Evolutionary conservation across 2,797 vertebrate genomes (phyloP), one percentile per base, ranked within the genome.

Genomic region (Brachyalestes nurse): DNA sequence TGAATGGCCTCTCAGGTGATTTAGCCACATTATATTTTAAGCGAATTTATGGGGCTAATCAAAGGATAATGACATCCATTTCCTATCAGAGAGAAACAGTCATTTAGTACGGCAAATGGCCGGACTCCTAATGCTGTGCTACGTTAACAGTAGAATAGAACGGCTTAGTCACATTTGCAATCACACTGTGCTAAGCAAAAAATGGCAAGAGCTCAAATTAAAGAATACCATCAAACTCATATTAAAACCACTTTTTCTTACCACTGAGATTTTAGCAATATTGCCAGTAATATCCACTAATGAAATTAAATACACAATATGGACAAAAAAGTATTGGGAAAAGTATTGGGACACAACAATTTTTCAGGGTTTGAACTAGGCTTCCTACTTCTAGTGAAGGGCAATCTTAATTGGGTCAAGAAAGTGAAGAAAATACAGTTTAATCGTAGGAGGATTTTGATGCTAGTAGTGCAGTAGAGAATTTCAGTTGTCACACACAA

Each of bases 41-140:
- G 72, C 55, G 49, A 76, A 87, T 88, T 84, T 62, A 81, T 86
- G 85, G 84, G 75, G 73, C 75, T 77, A 78, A 86, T 88, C 76
- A 80, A 62, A 62, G 72, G 72, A 77, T 78, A 75, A 82, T 34
- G 42, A 49, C 78, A 82, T 80, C 80, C 78, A 80, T 79, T 83
- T 76, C 7, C 25, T 61, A 74, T 38, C 12, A 28, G 53, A 78
- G 55, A 60, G 21, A 81, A 61, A 17, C 28, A 53, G 55, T 60
- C 40, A 67, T 72, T 72, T 49, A 45, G 17, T 72, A 70, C 42
- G 57, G 60, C 45, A 75, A 75, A 69, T 23, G 55, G n/a, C 40
- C 55, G 38, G 6, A 58, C n/a, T 17, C 72, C 19, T 51, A n/a
- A 25, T 25, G 17, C 17, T 13, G 21, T 21, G 17, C 58, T 53